phyloP scores from a whole-genome alignment of 2,113 vertebrate species.

The Cygnus buccinator region DNA sequence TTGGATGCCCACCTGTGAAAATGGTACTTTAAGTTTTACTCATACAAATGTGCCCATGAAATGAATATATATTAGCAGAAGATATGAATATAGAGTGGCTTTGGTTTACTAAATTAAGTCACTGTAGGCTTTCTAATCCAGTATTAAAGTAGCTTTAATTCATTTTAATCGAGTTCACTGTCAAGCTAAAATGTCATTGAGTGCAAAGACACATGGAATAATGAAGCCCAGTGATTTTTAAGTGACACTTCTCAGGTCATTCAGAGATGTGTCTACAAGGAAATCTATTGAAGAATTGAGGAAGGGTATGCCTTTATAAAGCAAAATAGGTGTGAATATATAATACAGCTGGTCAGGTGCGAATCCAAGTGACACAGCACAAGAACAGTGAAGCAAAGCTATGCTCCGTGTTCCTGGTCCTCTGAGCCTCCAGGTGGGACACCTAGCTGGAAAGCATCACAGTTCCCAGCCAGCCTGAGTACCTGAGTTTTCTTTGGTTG shows the following conservation, averaged over 20 bases:
- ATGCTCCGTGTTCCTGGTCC: rapidly evolving
- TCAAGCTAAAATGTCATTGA: not conserved
- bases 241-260: not conserved
- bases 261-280: not conserved
- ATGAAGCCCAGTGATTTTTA: not conserved
- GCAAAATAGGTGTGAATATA: not conserved
- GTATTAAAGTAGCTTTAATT: not conserved
- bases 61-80: not conserved
- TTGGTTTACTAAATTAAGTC: not conserved
- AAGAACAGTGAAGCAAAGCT: not conserved
- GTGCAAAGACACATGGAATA: not conserved
- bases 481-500: not conserved
- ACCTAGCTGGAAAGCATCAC: not conserved
- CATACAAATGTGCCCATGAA: not conserved
- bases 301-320: not conserved
- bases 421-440: not conserved
- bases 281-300: not conserved
- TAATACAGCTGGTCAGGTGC: not conserved
- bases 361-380: not conserved
- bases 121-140: not conserved
- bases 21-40: not conserved
- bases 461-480: not conserved
- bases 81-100: not conserved
- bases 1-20: not conserved
- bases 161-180: not conserved